Percentiles rank a stretch among this genome's conserved stretches.
phyloP scores from a whole-genome alignment of 1,140 invertebrate species.

The Pararge aegeria region DNA sequence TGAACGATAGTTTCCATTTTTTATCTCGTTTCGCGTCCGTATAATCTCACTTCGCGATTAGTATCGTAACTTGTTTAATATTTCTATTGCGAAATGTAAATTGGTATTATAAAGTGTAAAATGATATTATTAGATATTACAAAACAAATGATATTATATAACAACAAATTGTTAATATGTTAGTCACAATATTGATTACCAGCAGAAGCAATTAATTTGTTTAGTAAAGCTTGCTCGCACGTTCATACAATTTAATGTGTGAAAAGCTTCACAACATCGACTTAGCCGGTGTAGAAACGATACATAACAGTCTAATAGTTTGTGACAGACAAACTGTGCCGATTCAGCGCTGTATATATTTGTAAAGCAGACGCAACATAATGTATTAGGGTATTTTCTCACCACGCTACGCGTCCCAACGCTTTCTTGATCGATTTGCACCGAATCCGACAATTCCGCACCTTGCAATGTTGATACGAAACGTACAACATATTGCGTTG shows the following conservation, averaged over 20 bases:
- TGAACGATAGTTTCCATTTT: no score
- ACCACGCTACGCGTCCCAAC: slow-evolving; percentile 48
- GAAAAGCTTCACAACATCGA: slow-evolving; percentile 37
- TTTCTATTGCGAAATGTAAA: no score
- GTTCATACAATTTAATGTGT: slow-evolving; percentile 7
- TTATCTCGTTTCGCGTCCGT: no score
- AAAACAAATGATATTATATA: no score
- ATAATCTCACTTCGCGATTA: no score
- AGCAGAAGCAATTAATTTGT: slow-evolving; percentile 24
- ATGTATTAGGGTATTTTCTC: slow-evolving; percentile 46
- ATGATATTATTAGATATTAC: no score
- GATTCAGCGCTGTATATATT: slow-evolving; percentile 2
- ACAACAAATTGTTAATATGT: slow-evolving; percentile 31
- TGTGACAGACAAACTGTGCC: not conserved
- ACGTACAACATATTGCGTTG: slow-evolving; percentile 48
- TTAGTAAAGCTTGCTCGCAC: slow-evolving; percentile 19
- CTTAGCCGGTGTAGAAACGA: slow-evolving; percentile 24
- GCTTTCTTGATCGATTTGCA: slow-evolving; percentile 35
- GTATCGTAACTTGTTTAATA: no score
- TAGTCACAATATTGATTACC: slow-evolving; percentile 26
- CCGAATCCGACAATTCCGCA: slow-evolving; percentile 38
- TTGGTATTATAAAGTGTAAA: no score
- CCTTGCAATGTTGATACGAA: slow-evolving; percentile 50
- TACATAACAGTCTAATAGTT: slow-evolving; percentile 2
- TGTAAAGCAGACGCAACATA: slow-evolving; percentile 44